phyloP scores from a whole-genome alignment of 2,888 invertebrate genomes.

The Branchellion lobata region DNA sequence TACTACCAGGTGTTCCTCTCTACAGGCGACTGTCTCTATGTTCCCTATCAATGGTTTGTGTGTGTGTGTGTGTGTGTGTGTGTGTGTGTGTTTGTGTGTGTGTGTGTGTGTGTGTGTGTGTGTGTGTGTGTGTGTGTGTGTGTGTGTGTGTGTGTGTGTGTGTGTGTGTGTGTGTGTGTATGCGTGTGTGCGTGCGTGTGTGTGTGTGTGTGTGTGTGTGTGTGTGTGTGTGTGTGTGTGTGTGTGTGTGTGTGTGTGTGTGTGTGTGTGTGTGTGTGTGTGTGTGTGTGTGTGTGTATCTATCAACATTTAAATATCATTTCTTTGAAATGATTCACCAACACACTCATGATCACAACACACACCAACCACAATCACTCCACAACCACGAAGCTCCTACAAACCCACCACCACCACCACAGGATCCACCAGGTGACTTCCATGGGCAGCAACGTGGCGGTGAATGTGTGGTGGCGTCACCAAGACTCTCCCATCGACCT shows the following conservation, averaged over 20 bases:
- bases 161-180: neutral
- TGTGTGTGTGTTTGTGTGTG: neutral
- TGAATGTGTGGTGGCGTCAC: constrained; percentile 60
- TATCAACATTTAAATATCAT: no score
- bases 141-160: neutral
- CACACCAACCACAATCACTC: no score
- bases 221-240: neutral
- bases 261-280: no score
- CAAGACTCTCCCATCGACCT: constrained; percentile 47
- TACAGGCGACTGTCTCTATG: constrained; percentile 59
- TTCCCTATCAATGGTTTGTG: constrained; percentile 59
- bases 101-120: neutral
- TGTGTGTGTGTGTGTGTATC: no score
- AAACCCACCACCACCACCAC: no score
- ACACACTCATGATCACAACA: no score
- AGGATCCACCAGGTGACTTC: constrained; percentile 61
- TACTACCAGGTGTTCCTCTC: constrained; percentile 56
- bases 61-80: neutral
- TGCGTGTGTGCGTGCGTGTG: no score
- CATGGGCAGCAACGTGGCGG: constrained; percentile 58
- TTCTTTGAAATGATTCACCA: no score
- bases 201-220: neutral
- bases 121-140: neutral
- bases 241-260: no score
- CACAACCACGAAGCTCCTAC: no score